Evolutionary conservation across 2,888 invertebrate genomes (phyloP), one percentile per base, ranked within the genome.

Genomic region (Ethmia dodecea): DNA sequence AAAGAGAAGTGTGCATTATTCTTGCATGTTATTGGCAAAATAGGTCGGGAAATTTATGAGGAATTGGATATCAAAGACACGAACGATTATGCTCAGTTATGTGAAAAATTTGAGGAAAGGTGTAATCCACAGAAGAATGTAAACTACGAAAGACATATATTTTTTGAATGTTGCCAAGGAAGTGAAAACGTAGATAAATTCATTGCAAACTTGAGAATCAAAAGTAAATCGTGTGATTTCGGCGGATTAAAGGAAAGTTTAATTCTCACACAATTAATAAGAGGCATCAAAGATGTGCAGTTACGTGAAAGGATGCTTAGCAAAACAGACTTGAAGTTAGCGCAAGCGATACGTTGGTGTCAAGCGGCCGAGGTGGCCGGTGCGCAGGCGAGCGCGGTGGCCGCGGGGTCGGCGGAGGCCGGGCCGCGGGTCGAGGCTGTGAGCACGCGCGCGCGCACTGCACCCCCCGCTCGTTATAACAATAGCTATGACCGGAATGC

Each of bases 1-100:
- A n/a, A n/a, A n/a, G n/a, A n/a, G n/a, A 33, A 33, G 11, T 20
- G 25, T 15, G 33, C 26, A 11, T 13, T 33, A 10, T 33, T 33
- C 16, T 11, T 33, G 8, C 26, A 33, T 11, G 33, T 33, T 2
- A 33, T 33, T 11, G 33, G 33, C n/a, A 25, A 33, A 18, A 14
- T 15, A 11, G 33, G 33, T 6, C 8, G 33, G 2, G 33, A 33
- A 27, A 20, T 30, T 18, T 30, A 18, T 11, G 16, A 30, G 10
- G 30, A 30, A 18, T 30, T 30, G 16, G 30, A 30, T 16, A 8
- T 30, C 3, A n/a, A n/a, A n/a, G n/a, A n/a, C n/a, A 13, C n/a
- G 15, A 18, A 18, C 12, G 30, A 30, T 6, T 5, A 30, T 10
- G 26, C n/a, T 10, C 12, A 29, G 11, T 29, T 16, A 8, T 20